Evolutionary conservation across 2,113 vertebrate species (phyloP), one percentile per base, ranked within the genome.

Genomic region (Vimba vimba): DNA sequence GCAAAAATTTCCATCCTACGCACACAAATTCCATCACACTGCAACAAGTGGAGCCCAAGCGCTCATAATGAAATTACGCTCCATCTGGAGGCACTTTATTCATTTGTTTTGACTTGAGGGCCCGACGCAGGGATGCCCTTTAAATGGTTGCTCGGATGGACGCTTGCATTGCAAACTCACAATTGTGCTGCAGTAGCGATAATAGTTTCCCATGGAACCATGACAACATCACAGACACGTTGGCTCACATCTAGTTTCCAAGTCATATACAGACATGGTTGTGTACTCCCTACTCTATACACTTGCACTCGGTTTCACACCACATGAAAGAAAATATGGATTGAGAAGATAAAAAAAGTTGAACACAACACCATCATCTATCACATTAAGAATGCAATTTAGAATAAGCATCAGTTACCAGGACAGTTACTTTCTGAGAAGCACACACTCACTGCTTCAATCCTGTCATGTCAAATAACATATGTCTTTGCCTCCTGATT

Each of bases 201-300:
- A n/a, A 60, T 43, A 71, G 52, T 74, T 73, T 85, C 12, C 12
- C 76, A 74, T 27, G 52, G 57, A 62, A 91, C 92, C 91, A 87
- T 64, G 17, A 91, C 91, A 91, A 92, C 91, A 77, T 89, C 87
- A 73, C 87, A 76, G 62, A 92, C 91, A 92, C 91, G 90, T 91
- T 90, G 86, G 90, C 90, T 92, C 88, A 86, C 71, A 57, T 77
- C 25, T 1, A 77, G 85, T 86, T 80, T 88, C 74, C n/a, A 62
- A 78, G 19, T 30, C 15, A 6, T 50, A 30, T 52, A 3, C 11
- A 19, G 13, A 76, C 15, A 52, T 17, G 13, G 15, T 76, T 30
- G 68, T 23, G 68, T 71, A 71, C 39, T 69, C 68, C 19, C 33
- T 11, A 71, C 6, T 57, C 55, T 21, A 57, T 21, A 21, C 6